Evolutionary conservation across 2,797 vertebrate species (phyloP), one percentile per base, ranked within the genome.

Genomic region (Chromobotia macracanthus): DNA sequence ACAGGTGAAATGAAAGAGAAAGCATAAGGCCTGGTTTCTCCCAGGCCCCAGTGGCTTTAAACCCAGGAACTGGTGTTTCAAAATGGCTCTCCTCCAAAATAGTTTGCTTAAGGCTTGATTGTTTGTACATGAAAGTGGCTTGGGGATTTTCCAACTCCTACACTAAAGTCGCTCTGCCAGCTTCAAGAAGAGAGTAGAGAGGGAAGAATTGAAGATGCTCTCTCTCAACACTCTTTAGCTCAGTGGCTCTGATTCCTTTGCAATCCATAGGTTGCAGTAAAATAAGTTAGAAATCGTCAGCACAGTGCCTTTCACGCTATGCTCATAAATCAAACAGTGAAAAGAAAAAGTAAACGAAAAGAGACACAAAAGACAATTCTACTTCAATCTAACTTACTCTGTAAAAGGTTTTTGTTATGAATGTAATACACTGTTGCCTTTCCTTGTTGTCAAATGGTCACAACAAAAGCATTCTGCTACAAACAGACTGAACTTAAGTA

Each of bases 211-310:
- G 80, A 80, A 69, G 77, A 79, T 67, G 25, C 60, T 82, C 80
- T 51, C 51, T 86, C 88, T 89, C 86, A 81, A 82, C 65, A 85
- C 86, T 80, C 81, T 92, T 31, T 80, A 84, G 90, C 94, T 96
- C 94, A 93, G 91, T 91, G 92, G 91, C 94, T 95, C 94, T 94
- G 92, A 94, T 94, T 94, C 94, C 92, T 95, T 96, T 95, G 96
- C 96, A 96, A 96, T 97, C 97, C 94, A 99, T 97, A 95, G 97
- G 97, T 95, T 97, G 97, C 96, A 95, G 93, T 95, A 91, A 71
- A 92, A 91, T 83, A 87, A 31, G 31, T 31, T 31, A 31, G 31
- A 31, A 31, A 90, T 72, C 86, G 80, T 86, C 86, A 84, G 90
- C 92, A 93, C 90, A 91, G 91, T 90, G 87, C 89, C 74, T 67